phyloP scores from a whole-genome alignment of 2,888 invertebrate genomes.

The Himalopsyche japonica region DNA sequence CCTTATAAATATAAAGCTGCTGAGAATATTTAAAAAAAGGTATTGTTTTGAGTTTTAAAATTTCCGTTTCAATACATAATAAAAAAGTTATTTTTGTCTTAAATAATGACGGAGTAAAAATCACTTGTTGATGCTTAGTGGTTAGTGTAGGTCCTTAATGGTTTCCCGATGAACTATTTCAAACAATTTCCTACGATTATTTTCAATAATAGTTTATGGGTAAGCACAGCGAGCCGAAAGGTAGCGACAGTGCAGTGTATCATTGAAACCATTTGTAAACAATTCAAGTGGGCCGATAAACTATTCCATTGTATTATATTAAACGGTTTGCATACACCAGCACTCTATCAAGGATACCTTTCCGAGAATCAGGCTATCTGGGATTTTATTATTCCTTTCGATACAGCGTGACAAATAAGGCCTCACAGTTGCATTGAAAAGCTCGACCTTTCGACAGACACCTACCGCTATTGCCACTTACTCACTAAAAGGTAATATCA shows the following conservation, averaged over 20 bases:
- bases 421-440: slow-evolving; percentile 16
- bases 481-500: background rate
- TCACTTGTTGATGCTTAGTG: no score
- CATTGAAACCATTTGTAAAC: slow-evolving; percentile 19
- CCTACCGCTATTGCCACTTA: background rate
- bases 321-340: slow-evolving; percentile 8
- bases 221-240: background rate
- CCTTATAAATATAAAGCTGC: no score
- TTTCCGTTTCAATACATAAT: no score
- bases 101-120: no score
- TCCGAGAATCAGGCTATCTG: slow-evolving; percentile 7
- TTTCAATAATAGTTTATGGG: background rate
- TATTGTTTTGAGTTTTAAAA: no score
- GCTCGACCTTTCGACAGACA: background rate
- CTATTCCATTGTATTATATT: slow-evolving; percentile 23
- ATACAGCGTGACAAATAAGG: slow-evolving; percentile 18
- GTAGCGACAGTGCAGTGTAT: slow-evolving; percentile 2
- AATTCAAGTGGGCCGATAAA: slow-evolving; percentile 16
- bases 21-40: no score
- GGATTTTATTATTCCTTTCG: background rate
- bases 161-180: no score
- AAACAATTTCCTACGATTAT: no score
- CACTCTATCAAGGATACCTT: slow-evolving; percentile 1
- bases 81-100: no score
- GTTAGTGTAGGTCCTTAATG: no score